Conservation (phyloP, 2,797 vertebrate genomes). For the Telmatherina bonti region DNA sequence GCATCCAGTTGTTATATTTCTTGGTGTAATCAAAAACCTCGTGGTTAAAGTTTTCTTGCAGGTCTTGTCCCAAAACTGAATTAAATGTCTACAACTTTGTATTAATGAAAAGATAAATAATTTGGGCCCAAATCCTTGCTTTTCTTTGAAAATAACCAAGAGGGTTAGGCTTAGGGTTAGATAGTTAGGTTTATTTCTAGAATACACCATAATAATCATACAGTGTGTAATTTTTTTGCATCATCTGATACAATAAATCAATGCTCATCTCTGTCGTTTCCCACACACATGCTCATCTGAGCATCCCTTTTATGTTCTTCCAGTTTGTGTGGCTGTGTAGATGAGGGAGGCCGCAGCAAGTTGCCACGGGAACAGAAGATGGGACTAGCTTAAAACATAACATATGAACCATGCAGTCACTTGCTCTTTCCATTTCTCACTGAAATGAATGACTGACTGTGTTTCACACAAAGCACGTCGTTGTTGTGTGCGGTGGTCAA, state of each 20-base stretch:
- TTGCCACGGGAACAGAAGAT: constrained; percentile 67
- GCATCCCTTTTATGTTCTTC: constrained; percentile 54
- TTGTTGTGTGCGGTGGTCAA: constrained; percentile 25
- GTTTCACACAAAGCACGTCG: constrained; percentile 44
- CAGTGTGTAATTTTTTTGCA: neutral
- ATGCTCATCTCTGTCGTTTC: constrained; percentile 2
- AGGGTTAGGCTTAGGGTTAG: too few relatives aligned
- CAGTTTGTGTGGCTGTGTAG: constrained; percentile 2
- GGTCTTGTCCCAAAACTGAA: too few relatives aligned
- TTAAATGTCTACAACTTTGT: too few relatives aligned
- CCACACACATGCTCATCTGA: constrained; percentile 5
- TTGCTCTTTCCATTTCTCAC: constrained; percentile 1
- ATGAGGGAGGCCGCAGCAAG: constrained; percentile 15
- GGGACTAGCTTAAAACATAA: constrained; percentile 42
- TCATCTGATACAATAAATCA: neutral
- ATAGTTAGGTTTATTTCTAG: constrained; percentile 1
- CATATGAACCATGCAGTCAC: constrained; percentile 26
- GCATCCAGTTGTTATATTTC: neutral
- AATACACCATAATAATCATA: neutral
- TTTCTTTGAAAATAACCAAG: neutral
- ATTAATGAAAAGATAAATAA: neutral
- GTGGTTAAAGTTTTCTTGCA: neutral
- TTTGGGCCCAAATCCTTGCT: neutral
- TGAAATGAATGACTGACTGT: constrained; percentile 40
- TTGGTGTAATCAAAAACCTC: neutral